A percentile compares a stretch with the other conserved stretches of the same genome.
These are phyloP conservation scores for Corythornis madagascariensis DNA, from an alignment of 2,113 vertebrate species.

Conservation along the genomic window DNA sequence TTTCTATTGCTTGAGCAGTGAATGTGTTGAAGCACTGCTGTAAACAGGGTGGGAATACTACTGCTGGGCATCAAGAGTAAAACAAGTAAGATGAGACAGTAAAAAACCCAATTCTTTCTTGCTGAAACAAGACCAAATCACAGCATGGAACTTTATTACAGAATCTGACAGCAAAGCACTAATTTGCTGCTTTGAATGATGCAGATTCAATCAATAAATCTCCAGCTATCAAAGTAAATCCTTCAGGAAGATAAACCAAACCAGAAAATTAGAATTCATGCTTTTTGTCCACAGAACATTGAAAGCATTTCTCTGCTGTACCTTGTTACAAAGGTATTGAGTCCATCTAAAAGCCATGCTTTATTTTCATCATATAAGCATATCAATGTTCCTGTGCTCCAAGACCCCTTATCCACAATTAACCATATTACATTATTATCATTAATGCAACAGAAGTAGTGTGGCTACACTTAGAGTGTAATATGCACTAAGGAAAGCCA, in stretches of 20 bases:
- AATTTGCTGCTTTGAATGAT: slow-evolving; percentile 49
- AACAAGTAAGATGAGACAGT: background rate
- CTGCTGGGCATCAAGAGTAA: background rate
- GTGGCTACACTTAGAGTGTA: background rate
- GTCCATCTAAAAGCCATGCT: background rate
- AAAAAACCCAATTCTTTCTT: background rate
- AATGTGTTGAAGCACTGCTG: background rate
- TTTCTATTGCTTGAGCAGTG: background rate
- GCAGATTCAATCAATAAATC: slow-evolving; percentile 33
- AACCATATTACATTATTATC: background rate
- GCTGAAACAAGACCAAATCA: slow-evolving; percentile 48
- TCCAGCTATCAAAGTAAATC: background rate
- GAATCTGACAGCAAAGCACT: slow-evolving; percentile 30
- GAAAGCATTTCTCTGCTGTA: background rate
- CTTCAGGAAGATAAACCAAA: background rate
- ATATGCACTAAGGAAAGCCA: background rate
- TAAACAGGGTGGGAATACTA: background rate
- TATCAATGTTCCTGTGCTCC: background rate
- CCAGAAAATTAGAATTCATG: background rate
- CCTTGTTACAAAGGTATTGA: background rate
- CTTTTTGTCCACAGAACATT: background rate
- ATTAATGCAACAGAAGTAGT: background rate
- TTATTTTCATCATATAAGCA: background rate
- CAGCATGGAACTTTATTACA: slow-evolving; percentile 22
- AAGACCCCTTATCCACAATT: background rate